Percentiles rank a stretch among this genome's conserved stretches.
Evolutionary conservation across 2,113 vertebrate species (phyloP).

Genomic region (Apodemus speciosus): DNA sequence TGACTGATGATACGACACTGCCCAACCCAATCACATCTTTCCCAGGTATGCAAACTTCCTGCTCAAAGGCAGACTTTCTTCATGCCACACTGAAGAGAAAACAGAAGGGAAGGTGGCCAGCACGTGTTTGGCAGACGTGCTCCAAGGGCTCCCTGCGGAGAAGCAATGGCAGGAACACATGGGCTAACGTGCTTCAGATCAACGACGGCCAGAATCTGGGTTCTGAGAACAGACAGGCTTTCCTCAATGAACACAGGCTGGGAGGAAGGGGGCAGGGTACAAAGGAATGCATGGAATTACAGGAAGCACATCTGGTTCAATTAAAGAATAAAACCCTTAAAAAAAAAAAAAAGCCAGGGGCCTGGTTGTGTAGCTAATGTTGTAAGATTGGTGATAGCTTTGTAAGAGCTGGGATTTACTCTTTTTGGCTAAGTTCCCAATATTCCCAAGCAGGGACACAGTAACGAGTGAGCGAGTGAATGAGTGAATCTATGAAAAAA

Average conservation of each 20-base stretch:
- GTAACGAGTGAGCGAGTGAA: not conserved
- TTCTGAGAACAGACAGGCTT: conserved; percentile 65
- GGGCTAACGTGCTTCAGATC: conserved; percentile 55
- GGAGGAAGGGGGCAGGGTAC: not conserved
- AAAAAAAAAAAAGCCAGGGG: conserved; percentile 14
- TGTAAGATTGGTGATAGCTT: not conserved
- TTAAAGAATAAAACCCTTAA: conserved; percentile 47
- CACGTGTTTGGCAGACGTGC: conserved; percentile 11
- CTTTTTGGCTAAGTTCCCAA: not conserved
- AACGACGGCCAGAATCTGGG: conserved; percentile 7
- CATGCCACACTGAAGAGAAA: conserved; percentile 51
- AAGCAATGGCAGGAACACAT: conserved; percentile 37
- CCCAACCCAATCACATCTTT: conserved; percentile 41
- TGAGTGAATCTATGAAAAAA: not conserved
- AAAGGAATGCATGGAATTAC: conserved; percentile 61
- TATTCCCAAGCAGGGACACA: not conserved
- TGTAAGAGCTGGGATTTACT: not conserved
- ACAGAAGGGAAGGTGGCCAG: not conserved
- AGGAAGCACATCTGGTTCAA: conserved; percentile 71
- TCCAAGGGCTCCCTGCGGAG: not conserved
- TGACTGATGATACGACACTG: conserved; percentile 26
- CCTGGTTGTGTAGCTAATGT: not conserved
- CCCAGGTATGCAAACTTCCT: conserved; percentile 55
- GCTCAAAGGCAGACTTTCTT: conserved; percentile 6
- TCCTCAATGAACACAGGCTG: conserved; percentile 29